Conservation (phyloP, 2,797 vertebrate species). For the Pangasius larnaudii region DNA sequence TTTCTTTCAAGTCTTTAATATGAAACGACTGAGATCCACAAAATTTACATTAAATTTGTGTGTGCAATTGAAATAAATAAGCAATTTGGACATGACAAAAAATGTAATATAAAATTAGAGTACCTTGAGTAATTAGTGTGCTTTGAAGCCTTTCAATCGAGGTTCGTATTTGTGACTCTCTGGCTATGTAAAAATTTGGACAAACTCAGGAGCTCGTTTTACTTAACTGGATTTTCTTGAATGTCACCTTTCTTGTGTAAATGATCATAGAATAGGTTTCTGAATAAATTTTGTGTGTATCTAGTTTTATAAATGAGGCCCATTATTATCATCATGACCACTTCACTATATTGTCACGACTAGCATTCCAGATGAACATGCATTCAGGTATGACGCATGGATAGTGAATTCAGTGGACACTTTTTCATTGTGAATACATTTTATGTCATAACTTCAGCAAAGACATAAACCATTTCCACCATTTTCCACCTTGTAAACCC, state of each 20-base stretch:
- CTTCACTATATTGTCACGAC: neutral
- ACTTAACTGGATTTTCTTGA: neutral
- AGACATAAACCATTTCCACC: neutral
- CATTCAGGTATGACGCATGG: neutral
- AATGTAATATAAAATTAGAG: neutral
- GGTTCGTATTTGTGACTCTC: neutral
- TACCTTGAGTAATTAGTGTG: neutral
- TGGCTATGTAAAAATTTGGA: neutral
- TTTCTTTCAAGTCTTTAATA: slow-evolving; percentile 4
- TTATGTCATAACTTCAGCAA: neutral
- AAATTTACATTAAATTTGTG: neutral
- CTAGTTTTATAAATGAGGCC: neutral
- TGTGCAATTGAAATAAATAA: neutral
- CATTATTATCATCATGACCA: neutral
- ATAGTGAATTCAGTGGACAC: neutral
- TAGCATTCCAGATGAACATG: neutral
- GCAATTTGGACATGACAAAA: neutral
- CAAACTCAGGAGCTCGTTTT: neutral
- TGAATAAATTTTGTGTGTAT: neutral
- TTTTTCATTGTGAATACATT: neutral
- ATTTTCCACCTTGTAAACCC: neutral
- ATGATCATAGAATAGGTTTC: neutral
- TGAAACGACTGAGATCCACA: neutral
- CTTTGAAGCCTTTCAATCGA: neutral
- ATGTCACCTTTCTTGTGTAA: neutral